Conservation (phyloP, 92 coral and sea anemone genomes). For the Phymanthus crucifer region DNA sequence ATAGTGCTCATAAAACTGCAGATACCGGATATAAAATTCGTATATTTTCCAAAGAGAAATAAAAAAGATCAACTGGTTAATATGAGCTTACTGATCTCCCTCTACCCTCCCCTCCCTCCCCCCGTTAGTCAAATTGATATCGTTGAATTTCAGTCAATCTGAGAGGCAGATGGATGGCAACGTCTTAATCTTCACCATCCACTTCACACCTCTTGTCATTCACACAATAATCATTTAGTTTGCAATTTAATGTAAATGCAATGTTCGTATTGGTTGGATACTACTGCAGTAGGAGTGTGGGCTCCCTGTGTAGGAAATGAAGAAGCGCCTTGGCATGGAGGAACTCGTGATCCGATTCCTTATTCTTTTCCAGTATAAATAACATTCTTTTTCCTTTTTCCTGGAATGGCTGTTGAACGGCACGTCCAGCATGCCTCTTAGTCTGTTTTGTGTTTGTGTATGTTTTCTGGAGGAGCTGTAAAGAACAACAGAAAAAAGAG, state of each 20-base stretch:
- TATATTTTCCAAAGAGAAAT: background rate
- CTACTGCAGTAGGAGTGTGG: background rate
- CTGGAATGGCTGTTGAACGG: constrained; percentile 1
- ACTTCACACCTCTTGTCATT: background rate
- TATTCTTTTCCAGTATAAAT: background rate
- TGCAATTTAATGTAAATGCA: background rate
- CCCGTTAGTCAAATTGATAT: background rate
- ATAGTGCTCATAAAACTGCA: background rate
- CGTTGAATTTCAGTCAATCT: background rate
- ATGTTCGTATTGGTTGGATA: background rate
- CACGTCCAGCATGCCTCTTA: constrained; percentile 41
- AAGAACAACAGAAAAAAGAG: background rate
- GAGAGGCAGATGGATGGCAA: background rate
- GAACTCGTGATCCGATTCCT: background rate
- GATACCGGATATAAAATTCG: background rate
- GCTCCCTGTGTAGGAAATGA: background rate
- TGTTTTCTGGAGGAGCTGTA: constrained; percentile 11
- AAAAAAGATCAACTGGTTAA: background rate
- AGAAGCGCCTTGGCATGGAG: background rate
- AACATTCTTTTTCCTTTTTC: background rate
- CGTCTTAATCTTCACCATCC: constrained; percentile 7
- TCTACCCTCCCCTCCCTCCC: background rate
- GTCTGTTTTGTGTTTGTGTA: constrained; percentile 46
- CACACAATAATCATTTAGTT: background rate
- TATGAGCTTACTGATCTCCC: background rate